phyloP scores from a whole-genome alignment of 2,113 vertebrate genomes.

The Columba janthina region DNA sequence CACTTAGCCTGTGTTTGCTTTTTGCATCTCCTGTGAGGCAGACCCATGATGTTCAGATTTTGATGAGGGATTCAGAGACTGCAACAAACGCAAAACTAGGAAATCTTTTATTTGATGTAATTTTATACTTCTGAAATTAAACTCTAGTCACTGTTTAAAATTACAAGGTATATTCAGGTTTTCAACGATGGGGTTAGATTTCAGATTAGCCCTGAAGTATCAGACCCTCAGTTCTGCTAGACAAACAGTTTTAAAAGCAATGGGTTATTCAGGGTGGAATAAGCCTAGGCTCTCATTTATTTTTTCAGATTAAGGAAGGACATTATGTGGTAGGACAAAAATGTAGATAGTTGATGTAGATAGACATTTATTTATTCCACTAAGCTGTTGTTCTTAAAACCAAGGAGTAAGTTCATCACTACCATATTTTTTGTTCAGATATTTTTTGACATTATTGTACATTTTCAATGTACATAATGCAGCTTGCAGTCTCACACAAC shows the following conservation, averaged over 20 bases:
- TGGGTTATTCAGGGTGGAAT: not conserved
- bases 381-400: not conserved
- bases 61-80: not conserved
- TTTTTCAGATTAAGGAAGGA: not conserved
- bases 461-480: not conserved
- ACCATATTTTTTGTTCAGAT: not conserved
- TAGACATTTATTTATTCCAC: not conserved
- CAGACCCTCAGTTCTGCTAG: not conserved
- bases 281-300: not conserved
- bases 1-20: not conserved
- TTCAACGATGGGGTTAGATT: not conserved
- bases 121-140: not conserved
- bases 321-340: not conserved
- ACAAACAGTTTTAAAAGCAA: not conserved
- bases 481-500: not conserved
- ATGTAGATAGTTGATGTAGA: not conserved
- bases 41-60: not conserved
- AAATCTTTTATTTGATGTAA: not conserved
- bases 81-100: not conserved
- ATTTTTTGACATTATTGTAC: not conserved
- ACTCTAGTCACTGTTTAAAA: not conserved
- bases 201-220: not conserved
- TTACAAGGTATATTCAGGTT: rapidly evolving
- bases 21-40: not conserved
- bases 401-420: not conserved